A percentile compares a stretch with the other conserved stretches of the same genome.
phyloP scores from a whole-genome alignment of 53 echinoderm and acorn worm species.

The Stichopus horrens region DNA sequence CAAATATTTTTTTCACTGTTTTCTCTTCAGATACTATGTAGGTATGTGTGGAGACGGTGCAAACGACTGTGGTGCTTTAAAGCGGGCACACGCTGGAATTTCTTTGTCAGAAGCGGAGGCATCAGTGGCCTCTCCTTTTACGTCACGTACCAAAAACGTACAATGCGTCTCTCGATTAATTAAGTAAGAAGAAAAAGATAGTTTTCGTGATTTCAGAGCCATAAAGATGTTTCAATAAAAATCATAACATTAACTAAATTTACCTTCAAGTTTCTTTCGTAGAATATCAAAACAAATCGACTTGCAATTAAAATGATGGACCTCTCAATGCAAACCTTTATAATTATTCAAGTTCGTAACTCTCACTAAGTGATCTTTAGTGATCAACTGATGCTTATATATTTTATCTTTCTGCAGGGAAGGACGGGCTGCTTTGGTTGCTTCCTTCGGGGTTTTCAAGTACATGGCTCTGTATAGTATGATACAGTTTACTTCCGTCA shows the following conservation, averaged over 20 bases:
- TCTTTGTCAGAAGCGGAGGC: constrained; percentile 95
- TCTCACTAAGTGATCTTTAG: no score
- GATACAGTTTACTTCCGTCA: constrained; percentile 91
- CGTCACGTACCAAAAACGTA: constrained; percentile 87
- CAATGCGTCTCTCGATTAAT: constrained; percentile 82
- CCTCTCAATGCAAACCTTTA: no score
- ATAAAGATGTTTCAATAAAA: no score
- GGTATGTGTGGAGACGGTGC: constrained; percentile 99
- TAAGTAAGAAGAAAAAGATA: constrained; percentile 56
- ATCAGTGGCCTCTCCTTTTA: constrained; percentile 92
- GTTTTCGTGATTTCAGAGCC: no score
- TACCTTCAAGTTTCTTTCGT: no score
- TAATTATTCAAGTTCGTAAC: no score
- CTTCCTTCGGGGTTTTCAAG: constrained; percentile 97
- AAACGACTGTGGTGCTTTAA: constrained; percentile 93
- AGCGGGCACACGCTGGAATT: constrained; percentile 91
- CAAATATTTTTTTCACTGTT: neutral
- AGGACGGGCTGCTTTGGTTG: constrained; percentile 95
- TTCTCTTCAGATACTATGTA: constrained; percentile 68
- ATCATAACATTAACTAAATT: no score
- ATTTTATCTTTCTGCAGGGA: constrained; percentile 59
- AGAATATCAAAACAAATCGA: no score
- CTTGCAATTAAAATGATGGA: no score
- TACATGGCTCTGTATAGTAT: constrained; percentile 99
- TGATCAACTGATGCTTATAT: neutral